These are phyloP conservation scores for Halyomorpha halys DNA, from an alignment of 1,140 invertebrate genomes.

Conservation along the genomic window DNA sequence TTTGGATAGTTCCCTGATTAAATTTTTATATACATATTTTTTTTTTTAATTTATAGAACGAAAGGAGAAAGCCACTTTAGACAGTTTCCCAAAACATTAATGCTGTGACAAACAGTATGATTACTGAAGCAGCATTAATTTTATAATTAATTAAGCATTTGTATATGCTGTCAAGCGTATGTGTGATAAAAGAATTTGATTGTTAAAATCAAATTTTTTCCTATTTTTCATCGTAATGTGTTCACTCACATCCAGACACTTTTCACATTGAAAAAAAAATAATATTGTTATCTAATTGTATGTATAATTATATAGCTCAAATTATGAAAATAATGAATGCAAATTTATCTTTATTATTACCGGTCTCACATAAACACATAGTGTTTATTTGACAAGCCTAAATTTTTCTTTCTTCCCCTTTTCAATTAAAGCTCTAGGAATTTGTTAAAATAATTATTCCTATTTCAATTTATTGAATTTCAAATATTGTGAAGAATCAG, in stretches of 20 bases:
- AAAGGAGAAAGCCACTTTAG: no score
- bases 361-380: neutral
- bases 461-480: neutral
- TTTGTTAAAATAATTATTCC: neutral
- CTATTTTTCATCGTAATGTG: slow-evolving; percentile 16
- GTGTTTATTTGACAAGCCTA: neutral
- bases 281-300: slow-evolving; percentile 6
- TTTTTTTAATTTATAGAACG: no score
- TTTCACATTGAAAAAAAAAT: slow-evolving; percentile 14
- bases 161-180: neutral
- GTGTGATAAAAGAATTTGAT: slow-evolving; percentile 16
- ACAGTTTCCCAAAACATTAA: no score
- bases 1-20: no score
- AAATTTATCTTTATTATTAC: neutral
- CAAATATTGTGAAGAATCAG: neutral
- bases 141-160: no score
- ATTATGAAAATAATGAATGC: neutral
- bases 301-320: slow-evolving; percentile 10
- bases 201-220: slow-evolving; percentile 2
- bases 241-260: slow-evolving; percentile 18
- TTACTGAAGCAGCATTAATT: no score
- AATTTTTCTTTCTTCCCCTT: neutral
- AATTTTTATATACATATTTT: no score
- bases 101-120: no score
- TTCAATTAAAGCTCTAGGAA: neutral